These are phyloP conservation scores for Tupiocoris notatus DNA, from an alignment of 2,888 invertebrate genomes.

Conservation along the genomic window DNA sequence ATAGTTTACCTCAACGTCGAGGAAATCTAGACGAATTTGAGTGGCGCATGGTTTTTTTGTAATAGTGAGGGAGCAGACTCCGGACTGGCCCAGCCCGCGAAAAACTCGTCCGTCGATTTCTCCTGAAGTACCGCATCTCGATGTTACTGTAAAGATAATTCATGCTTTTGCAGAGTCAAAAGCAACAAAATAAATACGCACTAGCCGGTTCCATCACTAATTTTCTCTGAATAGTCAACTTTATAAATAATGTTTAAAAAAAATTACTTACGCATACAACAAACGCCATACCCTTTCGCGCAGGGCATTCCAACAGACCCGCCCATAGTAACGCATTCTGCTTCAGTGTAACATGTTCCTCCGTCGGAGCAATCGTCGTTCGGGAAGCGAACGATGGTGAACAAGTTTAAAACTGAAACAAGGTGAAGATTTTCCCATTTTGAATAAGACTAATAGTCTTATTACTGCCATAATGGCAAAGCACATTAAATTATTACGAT, in stretches of 20 bases:
- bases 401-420: constrained; percentile 62
- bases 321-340: constrained; percentile 64
- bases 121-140: constrained; percentile 65
- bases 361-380: constrained; percentile 64
- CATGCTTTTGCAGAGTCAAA: too few species aligned
- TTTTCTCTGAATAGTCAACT: background rate
- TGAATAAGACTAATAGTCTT: too few species aligned
- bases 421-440: too few species aligned
- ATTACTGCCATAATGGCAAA: too few species aligned
- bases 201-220: too few species aligned
- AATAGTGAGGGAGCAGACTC: constrained; percentile 64
- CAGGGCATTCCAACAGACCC: constrained; percentile 67
- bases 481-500: too few species aligned
- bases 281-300: constrained; percentile 71
- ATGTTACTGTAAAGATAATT: constrained; percentile 63
- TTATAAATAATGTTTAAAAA: background rate
- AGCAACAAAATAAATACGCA: too few species aligned
- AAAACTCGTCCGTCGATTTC: constrained; percentile 67
- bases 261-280: constrained; percentile 65
- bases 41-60: constrained; percentile 62
- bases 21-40: constrained; percentile 70
- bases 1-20: constrained; percentile 64
- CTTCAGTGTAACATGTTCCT: constrained; percentile 68
- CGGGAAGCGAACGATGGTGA: constrained; percentile 69
- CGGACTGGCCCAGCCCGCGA: constrained; percentile 67